phyloP scores from a whole-genome alignment of 2,888 invertebrate genomes.

The Nowickia ferox region DNA sequence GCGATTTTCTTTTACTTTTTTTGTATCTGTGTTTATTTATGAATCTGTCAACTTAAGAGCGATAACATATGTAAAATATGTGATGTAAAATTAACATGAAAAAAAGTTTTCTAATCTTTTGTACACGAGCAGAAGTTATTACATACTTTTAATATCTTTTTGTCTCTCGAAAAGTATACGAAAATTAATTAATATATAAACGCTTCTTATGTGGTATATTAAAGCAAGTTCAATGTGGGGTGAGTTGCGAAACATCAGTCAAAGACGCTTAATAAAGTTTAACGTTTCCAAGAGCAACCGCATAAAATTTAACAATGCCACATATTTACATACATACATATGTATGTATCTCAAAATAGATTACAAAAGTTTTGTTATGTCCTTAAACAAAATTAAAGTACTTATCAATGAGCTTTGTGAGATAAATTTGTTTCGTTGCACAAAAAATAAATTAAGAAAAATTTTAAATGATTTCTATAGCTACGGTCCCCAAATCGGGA shows the following conservation, averaged over 20 bases:
- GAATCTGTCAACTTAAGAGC: conserved; percentile 13
- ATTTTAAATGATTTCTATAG: too few species aligned
- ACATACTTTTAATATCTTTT: conserved; percentile 12
- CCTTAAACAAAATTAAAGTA: too few species aligned
- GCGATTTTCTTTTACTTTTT: too few species aligned
- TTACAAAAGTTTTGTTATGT: too few species aligned
- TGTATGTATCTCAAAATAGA: too few species aligned
- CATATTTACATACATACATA: too few species aligned
- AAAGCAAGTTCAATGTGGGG: background rate
- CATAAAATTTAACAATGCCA: too few species aligned
- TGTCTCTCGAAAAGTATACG: conserved; percentile 20
- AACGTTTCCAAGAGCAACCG: too few species aligned
- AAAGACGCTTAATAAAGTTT: background rate
- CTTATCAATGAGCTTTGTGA: too few species aligned
- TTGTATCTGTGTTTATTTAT: conserved; percentile 7
- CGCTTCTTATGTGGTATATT: conserved; percentile 1
- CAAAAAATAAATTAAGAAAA: too few species aligned
- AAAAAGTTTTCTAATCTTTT: conserved; percentile 52
- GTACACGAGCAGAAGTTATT: conserved; percentile 44
- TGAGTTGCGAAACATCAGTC: background rate
- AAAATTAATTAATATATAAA: conserved; percentile 46
- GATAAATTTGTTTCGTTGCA: too few species aligned
- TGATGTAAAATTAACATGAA: conserved; percentile 53
- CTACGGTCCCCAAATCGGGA: too few species aligned
- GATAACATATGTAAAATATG: conserved; percentile 58